phyloP scores from a whole-genome alignment of 2,888 invertebrate species.

The Sinodicranocentrus sp. region DNA sequence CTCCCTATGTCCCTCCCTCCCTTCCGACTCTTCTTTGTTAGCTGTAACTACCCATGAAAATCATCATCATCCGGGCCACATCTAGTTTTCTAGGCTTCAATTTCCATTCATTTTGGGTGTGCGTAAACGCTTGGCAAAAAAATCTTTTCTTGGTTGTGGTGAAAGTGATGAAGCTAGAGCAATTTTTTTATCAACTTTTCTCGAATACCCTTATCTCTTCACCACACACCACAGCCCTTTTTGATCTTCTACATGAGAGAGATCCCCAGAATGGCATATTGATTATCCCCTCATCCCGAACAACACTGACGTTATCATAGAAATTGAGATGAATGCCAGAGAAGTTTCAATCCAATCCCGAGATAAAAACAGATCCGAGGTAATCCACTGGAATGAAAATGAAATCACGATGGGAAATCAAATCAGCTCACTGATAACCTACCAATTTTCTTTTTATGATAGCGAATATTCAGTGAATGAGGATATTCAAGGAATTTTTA shows the following conservation, averaged over 20 bases:
- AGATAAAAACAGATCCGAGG: too few species aligned
- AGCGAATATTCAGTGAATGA: too few species aligned
- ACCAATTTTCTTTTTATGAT: background rate
- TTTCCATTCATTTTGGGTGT: too few species aligned
- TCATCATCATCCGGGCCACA: too few species aligned
- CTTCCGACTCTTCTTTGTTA: background rate
- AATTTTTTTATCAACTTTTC: too few species aligned
- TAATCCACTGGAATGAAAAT: background rate
- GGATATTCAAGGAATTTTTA: too few species aligned
- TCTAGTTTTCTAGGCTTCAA: too few species aligned
- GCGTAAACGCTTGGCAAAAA: too few species aligned
- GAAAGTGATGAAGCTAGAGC: too few species aligned
- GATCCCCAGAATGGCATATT: background rate
- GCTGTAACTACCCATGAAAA: background rate
- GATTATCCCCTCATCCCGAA: too few species aligned
- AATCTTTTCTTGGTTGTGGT: too few species aligned
- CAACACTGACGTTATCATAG: background rate
- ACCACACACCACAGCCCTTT: background rate
- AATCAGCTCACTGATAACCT: background rate
- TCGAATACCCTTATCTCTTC: too few species aligned
- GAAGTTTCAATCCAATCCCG: background rate
- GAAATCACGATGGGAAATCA: background rate
- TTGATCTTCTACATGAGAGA: background rate
- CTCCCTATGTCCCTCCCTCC: background rate
- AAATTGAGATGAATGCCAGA: background rate